Evolutionary conservation across 2,888 invertebrate species (phyloP).

Genomic region (Syritta pipiens): DNA sequence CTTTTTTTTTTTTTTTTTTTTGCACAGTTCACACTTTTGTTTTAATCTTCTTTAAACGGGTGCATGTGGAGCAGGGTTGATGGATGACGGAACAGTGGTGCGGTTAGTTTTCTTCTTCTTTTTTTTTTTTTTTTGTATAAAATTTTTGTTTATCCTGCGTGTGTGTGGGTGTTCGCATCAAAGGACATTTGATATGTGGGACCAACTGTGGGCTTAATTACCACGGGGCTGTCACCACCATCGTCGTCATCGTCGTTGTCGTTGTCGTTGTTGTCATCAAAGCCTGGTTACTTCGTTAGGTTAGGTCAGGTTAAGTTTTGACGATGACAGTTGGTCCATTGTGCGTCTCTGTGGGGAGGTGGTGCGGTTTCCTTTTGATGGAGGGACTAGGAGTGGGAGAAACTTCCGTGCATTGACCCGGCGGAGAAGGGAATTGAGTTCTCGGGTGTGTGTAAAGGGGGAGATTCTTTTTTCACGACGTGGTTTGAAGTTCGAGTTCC

Average conservation of each 20-base stretch:
- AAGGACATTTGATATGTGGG: not conserved
- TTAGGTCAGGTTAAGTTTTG: constrained; percentile 15
- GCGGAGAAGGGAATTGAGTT: no score
- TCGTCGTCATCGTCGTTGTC: no score
- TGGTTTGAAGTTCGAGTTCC: no score
- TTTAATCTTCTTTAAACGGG: constrained; percentile 32
- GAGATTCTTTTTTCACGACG: no score
- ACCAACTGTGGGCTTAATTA: constrained; percentile 9
- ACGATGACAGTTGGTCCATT: no score
- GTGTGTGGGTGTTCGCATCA: not conserved
- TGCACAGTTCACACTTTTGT: constrained; percentile 35
- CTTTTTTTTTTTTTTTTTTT: constrained; percentile 11
- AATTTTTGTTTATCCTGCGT: not conserved
- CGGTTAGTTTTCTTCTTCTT: not conserved
- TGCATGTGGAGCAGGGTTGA: constrained; percentile 24
- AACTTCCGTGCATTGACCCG: no score
- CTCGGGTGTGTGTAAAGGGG: no score
- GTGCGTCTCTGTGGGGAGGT: no score
- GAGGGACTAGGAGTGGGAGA: no score
- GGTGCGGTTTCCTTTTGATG: no score
- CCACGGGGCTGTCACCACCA: not conserved
- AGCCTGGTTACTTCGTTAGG: constrained; percentile 11
- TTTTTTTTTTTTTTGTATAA: not conserved
- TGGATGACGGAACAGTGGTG: not conserved
- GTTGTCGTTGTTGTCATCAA: no score